These are phyloP conservation scores for Chelon auratus DNA, from an alignment of 2,797 vertebrate genomes.

Conservation along the genomic window DNA sequence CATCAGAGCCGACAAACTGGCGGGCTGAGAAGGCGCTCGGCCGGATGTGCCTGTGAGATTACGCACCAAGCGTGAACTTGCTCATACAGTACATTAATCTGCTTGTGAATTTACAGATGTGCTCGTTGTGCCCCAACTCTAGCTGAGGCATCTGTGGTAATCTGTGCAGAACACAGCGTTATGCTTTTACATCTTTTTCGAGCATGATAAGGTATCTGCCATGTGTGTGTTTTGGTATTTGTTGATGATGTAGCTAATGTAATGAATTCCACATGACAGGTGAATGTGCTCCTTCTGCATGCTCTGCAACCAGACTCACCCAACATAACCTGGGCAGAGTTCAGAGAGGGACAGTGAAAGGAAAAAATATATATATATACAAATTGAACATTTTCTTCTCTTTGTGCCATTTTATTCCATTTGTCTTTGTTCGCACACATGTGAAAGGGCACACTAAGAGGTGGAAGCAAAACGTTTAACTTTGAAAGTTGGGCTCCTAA, in stretches of 20 bases:
- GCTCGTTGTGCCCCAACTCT: conserved; percentile 20
- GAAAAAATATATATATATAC: neutral
- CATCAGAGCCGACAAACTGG: conserved; percentile 27
- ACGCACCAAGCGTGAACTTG: conserved; percentile 44
- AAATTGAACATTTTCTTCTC: conserved; percentile 4
- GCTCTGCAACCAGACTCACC: conserved; percentile 6
- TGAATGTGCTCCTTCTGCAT: conserved; percentile 26
- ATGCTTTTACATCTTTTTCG: conserved; percentile 61
- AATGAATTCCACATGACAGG: conserved; percentile 28
- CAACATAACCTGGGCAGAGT: neutral
- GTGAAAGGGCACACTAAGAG: conserved; percentile 56
- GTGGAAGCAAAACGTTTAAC: conserved; percentile 79
- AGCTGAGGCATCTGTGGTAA: conserved; percentile 61
- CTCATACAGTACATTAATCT: conserved; percentile 46
- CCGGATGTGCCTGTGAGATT: conserved; percentile 49
- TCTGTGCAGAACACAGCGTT: conserved; percentile 49
- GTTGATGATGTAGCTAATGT: conserved; percentile 20
- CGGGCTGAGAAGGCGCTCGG: conserved; percentile 40
- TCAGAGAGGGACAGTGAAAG: conserved; percentile 5
- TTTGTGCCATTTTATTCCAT: conserved; percentile 33
- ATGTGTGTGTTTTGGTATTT: conserved; percentile 32
- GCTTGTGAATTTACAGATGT: conserved; percentile 53
- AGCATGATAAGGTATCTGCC: conserved; percentile 35
- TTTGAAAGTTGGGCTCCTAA: conserved; percentile 83
- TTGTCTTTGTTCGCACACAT: conserved; percentile 13